phyloP scores from a whole-genome alignment of 2,797 vertebrate genomes.

The Poliocrania exsul region DNA sequence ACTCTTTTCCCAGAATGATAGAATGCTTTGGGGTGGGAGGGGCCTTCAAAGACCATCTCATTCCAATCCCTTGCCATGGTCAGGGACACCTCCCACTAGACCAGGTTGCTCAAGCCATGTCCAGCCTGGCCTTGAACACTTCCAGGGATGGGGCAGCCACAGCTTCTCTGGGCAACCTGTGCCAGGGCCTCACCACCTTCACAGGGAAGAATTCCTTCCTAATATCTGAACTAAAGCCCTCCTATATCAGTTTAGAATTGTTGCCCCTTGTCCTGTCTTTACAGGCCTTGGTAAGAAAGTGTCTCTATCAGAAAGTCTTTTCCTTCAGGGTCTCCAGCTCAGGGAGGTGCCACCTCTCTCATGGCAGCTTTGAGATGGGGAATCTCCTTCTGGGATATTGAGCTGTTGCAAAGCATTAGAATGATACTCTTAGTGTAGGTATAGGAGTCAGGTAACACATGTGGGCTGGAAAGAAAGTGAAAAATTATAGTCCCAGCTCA shows the following conservation, averaged over 20 bases:
- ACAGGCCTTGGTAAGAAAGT: not conserved
- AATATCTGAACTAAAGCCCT: not conserved
- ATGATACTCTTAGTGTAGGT: not conserved
- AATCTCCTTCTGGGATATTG: not conserved
- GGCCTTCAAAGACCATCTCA: not conserved
- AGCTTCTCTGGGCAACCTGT: not conserved
- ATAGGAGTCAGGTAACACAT: not conserved
- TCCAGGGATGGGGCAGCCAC: not conserved
- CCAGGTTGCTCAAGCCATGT: rapidly evolving
- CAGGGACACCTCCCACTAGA: not conserved
- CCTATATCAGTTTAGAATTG: not conserved
- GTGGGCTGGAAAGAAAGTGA: not conserved
- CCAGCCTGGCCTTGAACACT: not conserved
- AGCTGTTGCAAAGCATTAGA: not conserved
- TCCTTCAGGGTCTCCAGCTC: not conserved
- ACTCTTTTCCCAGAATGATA: not conserved
- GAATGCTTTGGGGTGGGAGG: not conserved
- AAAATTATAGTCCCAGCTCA: not conserved
- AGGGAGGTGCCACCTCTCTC: not conserved
- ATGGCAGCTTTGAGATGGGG: not conserved
- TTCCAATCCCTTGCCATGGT: rapidly evolving
- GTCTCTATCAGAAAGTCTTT: not conserved
- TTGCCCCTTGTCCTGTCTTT: not conserved
- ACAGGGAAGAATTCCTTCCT: not conserved
- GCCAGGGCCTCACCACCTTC: not conserved